These are phyloP conservation scores for Drosophila nr. perissopoda DNA, from an alignment of 2,888 invertebrate species.

Conservation along the genomic window DNA sequence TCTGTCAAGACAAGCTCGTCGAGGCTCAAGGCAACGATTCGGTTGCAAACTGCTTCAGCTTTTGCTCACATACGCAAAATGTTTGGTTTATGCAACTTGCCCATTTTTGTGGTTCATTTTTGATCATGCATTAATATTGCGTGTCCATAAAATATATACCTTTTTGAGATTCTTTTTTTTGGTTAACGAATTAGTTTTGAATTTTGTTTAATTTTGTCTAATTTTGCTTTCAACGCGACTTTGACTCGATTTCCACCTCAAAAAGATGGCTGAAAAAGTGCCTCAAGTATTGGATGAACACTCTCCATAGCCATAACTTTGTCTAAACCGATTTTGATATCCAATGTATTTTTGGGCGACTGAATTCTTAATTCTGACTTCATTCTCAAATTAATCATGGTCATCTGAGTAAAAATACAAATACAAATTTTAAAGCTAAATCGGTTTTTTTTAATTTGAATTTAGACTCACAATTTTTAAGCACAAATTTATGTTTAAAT, in stretches of 20 bases:
- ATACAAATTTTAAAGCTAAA: not conserved
- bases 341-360: fast-evolving
- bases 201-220: not conserved
- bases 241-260: not conserved
- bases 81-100: not conserved
- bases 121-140: not conserved
- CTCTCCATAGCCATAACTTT: not conserved
- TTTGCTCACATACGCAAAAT: not conserved
- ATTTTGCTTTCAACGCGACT: not conserved
- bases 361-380: not conserved
- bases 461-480: not conserved
- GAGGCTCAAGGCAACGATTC: not conserved
- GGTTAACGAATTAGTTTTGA: not conserved
- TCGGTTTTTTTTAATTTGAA: not conserved
- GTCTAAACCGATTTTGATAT: no score
- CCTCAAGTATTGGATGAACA: no score
- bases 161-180: not conserved
- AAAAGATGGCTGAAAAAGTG: not conserved
- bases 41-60: not conserved
- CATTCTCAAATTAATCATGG: not conserved
- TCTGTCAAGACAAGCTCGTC: slow-evolving; percentile 24
- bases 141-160: not conserved
- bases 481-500: not conserved
- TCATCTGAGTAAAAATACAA: not conserved
- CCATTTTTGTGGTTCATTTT: not conserved